Evolutionary conservation across 2,113 vertebrate species (phyloP).

Genomic region (Halcyon senegalensis): DNA sequence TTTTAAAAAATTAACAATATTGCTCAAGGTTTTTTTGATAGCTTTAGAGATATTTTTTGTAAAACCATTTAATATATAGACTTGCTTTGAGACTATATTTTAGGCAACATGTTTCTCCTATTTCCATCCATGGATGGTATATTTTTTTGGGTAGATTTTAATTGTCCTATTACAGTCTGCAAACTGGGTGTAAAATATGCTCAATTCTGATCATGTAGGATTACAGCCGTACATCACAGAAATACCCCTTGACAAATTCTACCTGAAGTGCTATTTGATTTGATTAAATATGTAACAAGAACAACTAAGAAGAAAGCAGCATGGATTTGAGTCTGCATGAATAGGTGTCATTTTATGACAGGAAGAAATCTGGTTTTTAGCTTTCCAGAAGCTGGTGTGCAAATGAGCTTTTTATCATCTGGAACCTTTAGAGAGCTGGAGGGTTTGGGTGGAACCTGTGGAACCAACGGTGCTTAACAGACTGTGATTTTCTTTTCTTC

Average conservation of each 20-base stretch:
- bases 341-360: background rate
- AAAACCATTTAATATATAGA: background rate
- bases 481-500: background rate
- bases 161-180: background rate
- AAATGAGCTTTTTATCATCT: background rate
- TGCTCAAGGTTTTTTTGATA: background rate
- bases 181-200: background rate
- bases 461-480: background rate
- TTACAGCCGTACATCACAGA: background rate
- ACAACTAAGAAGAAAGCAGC: background rate
- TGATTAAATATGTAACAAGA: background rate
- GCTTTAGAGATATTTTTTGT: background rate
- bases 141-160: background rate
- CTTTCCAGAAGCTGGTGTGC: background rate
- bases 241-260: background rate
- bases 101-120: background rate
- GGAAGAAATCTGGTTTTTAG: background rate
- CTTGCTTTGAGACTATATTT: background rate
- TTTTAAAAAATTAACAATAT: background rate
- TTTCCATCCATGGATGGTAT: background rate
- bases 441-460: background rate
- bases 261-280: background rate
- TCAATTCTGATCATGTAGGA: background rate
- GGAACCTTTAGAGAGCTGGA: background rate
- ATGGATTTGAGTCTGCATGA: background rate